Base-by-base conservation (phyloP, 2,113 vertebrate species). In the Eptesicus fuscus region DNA sequence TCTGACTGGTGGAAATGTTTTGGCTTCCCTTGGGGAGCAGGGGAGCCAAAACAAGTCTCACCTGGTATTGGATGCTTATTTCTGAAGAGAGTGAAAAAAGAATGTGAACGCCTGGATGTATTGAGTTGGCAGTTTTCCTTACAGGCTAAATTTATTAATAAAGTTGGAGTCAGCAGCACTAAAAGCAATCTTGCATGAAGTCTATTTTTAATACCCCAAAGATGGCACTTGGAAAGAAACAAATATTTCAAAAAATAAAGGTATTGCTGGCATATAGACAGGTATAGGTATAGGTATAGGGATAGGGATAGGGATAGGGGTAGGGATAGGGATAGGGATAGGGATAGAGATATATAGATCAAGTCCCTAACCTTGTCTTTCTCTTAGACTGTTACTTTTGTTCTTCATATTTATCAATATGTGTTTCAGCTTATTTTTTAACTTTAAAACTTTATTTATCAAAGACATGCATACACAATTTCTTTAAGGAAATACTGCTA, bases 141-240 rank as follows among this genome's bases (percentile, higher is more conserved):
- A 63, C 35, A 59, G 71, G 63, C 28, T 93, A 85, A 44, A 70
- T 83, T 74, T 92, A 83, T 79, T 83, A 70, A 95, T 83, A 56
- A 92, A 88, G 44, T 63, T 47, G 63, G 53, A 5, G 42, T 51
- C 71, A 83, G 51, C 1, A 2, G 20, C 42, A 69, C 4, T 56
- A 44, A 95, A 84, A 95, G 28, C 5, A 92, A 88, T 47, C 49
- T 37, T 82, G 3, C 9, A 3, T n/a, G 7, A 78, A 40, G 67
- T 85, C 37, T 93, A 44, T 87, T 91, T 92, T 32, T 91, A 80
- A 89, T 44, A 82, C 6, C 77, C 12, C n/a, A 88, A 77, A 89
- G 18, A 30, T 59, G 53, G 14, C 2, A 32, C 14, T 53, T 90
- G 51, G 20, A 53, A 92, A 74, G 56, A 87, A 74, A 59, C 9